Conservation (phyloP, 2,888 invertebrate species). For the Scaptomyza parva region DNA sequence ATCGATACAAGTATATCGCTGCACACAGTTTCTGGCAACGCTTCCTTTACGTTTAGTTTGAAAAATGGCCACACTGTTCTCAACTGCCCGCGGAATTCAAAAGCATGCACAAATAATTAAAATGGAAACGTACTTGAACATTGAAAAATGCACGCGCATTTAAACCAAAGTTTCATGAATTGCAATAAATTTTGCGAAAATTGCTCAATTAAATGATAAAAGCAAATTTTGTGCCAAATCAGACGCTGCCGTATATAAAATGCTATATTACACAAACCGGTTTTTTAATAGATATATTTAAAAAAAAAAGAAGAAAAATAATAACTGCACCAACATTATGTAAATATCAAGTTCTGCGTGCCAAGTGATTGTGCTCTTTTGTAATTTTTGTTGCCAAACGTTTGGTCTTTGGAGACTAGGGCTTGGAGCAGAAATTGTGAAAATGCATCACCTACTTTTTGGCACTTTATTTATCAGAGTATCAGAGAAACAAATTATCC, state of each 20-base stretch:
- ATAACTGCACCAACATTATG: conserved; percentile 43
- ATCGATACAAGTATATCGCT: conserved; percentile 6
- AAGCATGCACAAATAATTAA: background rate
- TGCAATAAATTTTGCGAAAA: conserved; percentile 28
- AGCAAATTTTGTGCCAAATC: conserved; percentile 23
- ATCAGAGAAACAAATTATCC: conserved; percentile 27
- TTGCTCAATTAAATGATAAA: conserved; percentile 44
- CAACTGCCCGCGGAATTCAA: background rate
- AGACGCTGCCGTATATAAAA: conserved; percentile 6
- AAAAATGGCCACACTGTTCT: conserved; percentile 1
- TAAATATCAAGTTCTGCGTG: conserved; percentile 46
- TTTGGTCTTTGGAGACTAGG: conserved; percentile 10
- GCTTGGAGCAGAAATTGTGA: conserved; percentile 10
- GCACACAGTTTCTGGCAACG: conserved; percentile 4
- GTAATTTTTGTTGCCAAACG: conserved; percentile 32
- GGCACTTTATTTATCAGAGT: conserved; percentile 13
- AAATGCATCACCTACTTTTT: conserved; percentile 36
- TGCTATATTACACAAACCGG: conserved; percentile 32
- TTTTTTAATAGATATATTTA: conserved; percentile 10
- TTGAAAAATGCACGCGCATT: conserved; percentile 35
- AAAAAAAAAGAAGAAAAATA: conserved; percentile 11
- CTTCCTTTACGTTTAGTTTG: background rate
- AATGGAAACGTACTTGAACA: conserved; percentile 11
- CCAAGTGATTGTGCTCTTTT: conserved; percentile 13
- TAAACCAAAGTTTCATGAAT: conserved; percentile 18